These are phyloP conservation scores for Bombylius discolor DNA, from an alignment of 2,888 invertebrate genomes.

Conservation along the genomic window DNA sequence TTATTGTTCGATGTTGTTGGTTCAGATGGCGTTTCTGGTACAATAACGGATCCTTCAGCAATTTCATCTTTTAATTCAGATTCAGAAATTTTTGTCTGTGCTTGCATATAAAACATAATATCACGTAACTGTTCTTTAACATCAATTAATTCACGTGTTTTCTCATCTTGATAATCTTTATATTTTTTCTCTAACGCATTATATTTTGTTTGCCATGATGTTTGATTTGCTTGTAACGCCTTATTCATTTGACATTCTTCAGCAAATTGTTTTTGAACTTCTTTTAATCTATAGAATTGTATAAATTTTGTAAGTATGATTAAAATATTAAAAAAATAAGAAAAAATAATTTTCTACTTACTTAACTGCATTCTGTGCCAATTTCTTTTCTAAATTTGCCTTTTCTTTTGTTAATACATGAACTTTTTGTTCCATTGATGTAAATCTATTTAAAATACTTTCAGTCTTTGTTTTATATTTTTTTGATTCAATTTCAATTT, in stretches of 20 bases:
- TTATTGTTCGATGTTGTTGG: constrained; percentile 12
- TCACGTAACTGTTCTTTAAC: constrained; percentile 88
- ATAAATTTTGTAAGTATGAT: not conserved
- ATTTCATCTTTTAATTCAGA: constrained; percentile 32
- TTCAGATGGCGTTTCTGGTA: constrained; percentile 23
- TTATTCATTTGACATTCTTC: constrained; percentile 79
- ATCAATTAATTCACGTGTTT: constrained; percentile 58
- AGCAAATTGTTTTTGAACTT: constrained; percentile 54
- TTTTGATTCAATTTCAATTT: constrained; percentile 45
- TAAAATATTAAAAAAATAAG: not conserved
- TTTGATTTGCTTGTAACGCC: constrained; percentile 61
- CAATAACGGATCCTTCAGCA: constrained; percentile 28
- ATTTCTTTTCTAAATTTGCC: constrained; percentile 54
- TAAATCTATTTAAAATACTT: constrained; percentile 39
- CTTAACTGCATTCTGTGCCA: constrained; percentile 49
- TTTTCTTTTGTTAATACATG: constrained; percentile 49
- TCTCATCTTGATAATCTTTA: constrained; percentile 44
- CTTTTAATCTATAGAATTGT: constrained; percentile 41
- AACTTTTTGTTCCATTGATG: constrained; percentile 39
- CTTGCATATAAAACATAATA: constrained; percentile 93
- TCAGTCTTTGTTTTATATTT: constrained; percentile 42
- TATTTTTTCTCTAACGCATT: constrained; percentile 41
- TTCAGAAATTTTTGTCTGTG: constrained; percentile 44
- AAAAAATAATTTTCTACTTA: constrained; percentile 21
- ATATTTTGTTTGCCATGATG: constrained; percentile 54